Evolutionary conservation across 2,797 vertebrate genomes (phyloP).

Genomic region (Rhabdophis nuchalis): DNA sequence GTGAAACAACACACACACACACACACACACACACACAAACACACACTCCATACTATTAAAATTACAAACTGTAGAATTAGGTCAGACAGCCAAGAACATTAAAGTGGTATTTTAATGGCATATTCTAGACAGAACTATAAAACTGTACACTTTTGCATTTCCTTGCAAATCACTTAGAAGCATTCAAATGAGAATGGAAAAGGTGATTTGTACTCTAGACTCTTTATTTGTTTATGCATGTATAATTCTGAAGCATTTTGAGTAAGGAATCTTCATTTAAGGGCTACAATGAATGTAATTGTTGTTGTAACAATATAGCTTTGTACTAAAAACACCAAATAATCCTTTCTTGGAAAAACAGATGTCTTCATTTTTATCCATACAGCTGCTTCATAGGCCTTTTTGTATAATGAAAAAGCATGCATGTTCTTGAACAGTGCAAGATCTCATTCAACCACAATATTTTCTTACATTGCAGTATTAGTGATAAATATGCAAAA

Average conservation of each 20-base stretch:
- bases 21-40: not conserved
- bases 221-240: not conserved
- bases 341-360: slow-evolving; percentile 3
- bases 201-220: slow-evolving; percentile 2
- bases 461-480: slow-evolving; percentile 16
- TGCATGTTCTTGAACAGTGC: not conserved
- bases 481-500: slow-evolving; percentile 10
- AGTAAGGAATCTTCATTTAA: slow-evolving; percentile 9
- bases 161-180: not conserved
- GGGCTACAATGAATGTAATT: not conserved
- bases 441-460: slow-evolving; percentile 16
- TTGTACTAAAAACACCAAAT: not conserved
- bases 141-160: not conserved
- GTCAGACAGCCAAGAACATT: not conserved
- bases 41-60: not conserved
- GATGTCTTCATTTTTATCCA: slow-evolving; percentile 10
- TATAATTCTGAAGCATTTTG: not conserved
- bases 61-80: not conserved
- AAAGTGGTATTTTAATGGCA: not conserved
- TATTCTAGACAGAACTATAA: not conserved
- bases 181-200: not conserved
- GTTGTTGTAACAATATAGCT: not conserved
- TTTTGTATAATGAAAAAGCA: slow-evolving; percentile 24
- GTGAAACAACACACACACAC: not conserved
- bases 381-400: slow-evolving; percentile 7